A percentile compares a stretch with the other conserved stretches of the same genome.
phyloP scores from a whole-genome alignment of 2,113 vertebrate genomes.

The Dicerorhinus sumatrensis region DNA sequence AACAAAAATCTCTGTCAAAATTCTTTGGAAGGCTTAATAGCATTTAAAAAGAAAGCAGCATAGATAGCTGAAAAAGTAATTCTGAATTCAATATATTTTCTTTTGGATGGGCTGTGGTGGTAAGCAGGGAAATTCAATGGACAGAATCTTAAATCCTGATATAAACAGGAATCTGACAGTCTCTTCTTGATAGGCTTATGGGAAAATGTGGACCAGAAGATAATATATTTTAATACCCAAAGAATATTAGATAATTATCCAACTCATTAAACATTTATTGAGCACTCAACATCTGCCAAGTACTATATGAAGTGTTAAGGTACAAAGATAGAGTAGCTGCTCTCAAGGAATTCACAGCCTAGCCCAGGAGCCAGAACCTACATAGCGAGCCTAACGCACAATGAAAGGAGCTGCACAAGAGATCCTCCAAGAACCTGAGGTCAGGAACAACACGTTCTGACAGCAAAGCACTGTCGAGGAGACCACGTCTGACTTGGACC shows the following conservation, averaged over 20 bases:
- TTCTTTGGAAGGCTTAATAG: background rate
- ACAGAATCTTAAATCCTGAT: background rate
- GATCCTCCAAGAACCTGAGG: background rate
- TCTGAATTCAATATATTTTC: background rate
- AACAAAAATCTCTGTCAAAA: background rate
- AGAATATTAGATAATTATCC: conserved; percentile 33
- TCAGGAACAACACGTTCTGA: background rate
- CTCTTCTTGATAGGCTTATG: background rate
- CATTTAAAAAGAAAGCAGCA: background rate
- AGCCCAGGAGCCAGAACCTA: background rate
- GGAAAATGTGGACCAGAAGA: background rate
- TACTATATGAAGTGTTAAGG: background rate
- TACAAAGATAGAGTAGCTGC: background rate
- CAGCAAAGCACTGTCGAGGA: background rate
- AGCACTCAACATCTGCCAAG: background rate
- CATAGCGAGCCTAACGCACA: background rate
- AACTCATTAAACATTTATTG: background rate
- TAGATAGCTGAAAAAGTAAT: background rate
- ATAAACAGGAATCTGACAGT: background rate
- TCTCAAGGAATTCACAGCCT: background rate
- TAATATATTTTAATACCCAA: conserved; percentile 7
- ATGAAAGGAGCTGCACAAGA: background rate
- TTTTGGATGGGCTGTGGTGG: background rate
- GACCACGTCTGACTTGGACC: background rate
- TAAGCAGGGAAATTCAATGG: background rate